phyloP scores from a whole-genome alignment of 2,797 vertebrate species.

The Pipistrellus pipistrellus region DNA sequence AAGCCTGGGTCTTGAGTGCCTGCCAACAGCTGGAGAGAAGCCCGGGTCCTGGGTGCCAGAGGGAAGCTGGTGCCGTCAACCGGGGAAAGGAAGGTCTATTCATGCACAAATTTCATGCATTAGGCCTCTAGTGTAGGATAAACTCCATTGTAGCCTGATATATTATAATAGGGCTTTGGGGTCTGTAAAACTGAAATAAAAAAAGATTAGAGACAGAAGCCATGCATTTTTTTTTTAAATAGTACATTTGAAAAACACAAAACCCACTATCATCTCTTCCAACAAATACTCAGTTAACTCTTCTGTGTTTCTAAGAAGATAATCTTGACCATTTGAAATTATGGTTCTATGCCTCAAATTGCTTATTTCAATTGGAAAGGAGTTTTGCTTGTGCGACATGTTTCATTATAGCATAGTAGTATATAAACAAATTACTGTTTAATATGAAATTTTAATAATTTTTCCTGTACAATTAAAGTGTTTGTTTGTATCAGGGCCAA shows the following conservation, averaged over 20 bases:
- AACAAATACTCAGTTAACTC: background rate
- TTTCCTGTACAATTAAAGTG: background rate
- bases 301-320: background rate
- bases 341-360: background rate
- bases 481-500: background rate
- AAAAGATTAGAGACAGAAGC: background rate
- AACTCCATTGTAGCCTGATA: constrained; percentile 3
- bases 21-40: too few species aligned
- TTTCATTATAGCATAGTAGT: background rate
- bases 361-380: background rate
- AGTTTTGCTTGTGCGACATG: background rate
- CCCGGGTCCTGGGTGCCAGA: too few species aligned
- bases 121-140: background rate
- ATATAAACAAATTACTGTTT: background rate
- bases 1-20: too few species aligned
- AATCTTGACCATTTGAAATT: background rate
- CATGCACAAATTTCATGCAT: too few species aligned
- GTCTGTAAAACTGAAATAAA: background rate
- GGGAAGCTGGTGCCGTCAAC: too few species aligned
- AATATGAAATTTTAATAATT: background rate
- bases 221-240: background rate
- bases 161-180: background rate
- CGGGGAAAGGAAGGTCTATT: too few species aligned
- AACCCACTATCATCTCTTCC: background rate
- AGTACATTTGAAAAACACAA: background rate